Percentiles rank a stretch among this genome's conserved stretches.
phyloP scores from a whole-genome alignment of 2,888 invertebrate genomes.

The Drosophila multiciliata region DNA sequence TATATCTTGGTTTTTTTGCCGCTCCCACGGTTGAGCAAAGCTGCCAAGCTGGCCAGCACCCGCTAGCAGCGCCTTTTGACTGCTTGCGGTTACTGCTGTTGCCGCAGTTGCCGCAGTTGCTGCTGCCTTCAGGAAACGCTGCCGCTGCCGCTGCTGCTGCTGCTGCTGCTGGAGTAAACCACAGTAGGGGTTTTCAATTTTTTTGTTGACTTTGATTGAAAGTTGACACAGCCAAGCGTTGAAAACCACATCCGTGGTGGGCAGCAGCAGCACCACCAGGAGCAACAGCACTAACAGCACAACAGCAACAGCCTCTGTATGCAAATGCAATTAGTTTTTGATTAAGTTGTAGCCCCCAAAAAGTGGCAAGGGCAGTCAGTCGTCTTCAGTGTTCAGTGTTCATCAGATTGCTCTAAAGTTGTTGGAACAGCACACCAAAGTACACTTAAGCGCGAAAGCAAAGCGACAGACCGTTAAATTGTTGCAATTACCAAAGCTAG shows the following conservation, averaged over 20 bases:
- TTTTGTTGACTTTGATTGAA: slow-evolving; percentile 79
- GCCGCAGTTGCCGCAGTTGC: slow-evolving; percentile 31
- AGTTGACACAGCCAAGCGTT: slow-evolving; percentile 82
- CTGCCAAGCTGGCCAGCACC: slow-evolving; percentile 69
- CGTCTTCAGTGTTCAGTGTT: slow-evolving; percentile 4
- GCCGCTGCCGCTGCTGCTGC: slow-evolving; percentile 48
- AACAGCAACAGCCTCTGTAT: slow-evolving; percentile 47
- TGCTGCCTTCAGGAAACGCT: slow-evolving; percentile 70
- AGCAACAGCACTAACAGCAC: slow-evolving; percentile 14
- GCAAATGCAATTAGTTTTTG: slow-evolving; percentile 81
- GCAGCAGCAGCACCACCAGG: slow-evolving; percentile 55
- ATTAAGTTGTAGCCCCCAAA: slow-evolving; percentile 75
- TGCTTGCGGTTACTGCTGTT: slow-evolving; percentile 48
- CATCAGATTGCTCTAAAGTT: slow-evolving; percentile 29
- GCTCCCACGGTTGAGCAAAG: slow-evolving; percentile 78
- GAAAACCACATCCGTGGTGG: slow-evolving; percentile 82
- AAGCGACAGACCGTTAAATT: slow-evolving; percentile 84
- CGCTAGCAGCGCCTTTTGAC: slow-evolving; percentile 65
- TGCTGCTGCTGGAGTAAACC: slow-evolving; percentile 66
- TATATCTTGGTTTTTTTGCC: slow-evolving; percentile 9
- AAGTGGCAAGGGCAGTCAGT: slow-evolving; percentile 33
- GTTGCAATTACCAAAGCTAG: slow-evolving; percentile 83
- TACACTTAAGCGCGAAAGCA: slow-evolving; percentile 82
- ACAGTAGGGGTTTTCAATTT: slow-evolving; percentile 55
- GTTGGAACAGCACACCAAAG: slow-evolving; percentile 68